These are phyloP conservation scores for Ondatra zibethicus DNA, from an alignment of 2,113 vertebrate species.

Conservation along the genomic window DNA sequence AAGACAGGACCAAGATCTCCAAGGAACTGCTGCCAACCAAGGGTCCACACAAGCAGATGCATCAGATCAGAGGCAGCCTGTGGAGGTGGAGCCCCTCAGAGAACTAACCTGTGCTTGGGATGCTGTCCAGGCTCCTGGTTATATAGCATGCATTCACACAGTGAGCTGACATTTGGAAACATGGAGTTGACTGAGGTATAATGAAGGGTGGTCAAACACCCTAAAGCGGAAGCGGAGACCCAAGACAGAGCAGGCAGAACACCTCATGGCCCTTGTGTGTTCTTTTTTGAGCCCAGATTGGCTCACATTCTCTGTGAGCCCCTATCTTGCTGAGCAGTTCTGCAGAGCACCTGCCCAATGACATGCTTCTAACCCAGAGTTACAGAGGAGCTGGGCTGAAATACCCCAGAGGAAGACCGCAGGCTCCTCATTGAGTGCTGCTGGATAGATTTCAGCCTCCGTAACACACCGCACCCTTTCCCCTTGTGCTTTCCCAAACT, in stretches of 20 bases:
- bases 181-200: accelerated
- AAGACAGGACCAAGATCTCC: background rate
- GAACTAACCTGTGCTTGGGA: too few relatives aligned
- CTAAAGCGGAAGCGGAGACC: background rate
- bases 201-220: background rate
- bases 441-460: too few relatives aligned
- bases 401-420: background rate
- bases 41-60: background rate
- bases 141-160: background rate
- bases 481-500: background rate
- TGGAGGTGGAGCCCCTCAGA: background rate
- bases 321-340: background rate
- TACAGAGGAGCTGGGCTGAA: background rate
- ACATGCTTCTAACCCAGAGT: background rate
- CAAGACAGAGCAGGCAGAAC: background rate
- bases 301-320: background rate
- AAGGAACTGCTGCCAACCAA: background rate
- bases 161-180: background rate
- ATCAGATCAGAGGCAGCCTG: background rate
- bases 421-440: background rate
- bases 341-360: background rate
- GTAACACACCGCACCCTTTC: background rate
- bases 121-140: accelerated
- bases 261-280: background rate
- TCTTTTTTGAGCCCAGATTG: too few relatives aligned